A percentile compares a stretch with the other conserved stretches of the same genome.
Evolutionary conservation across 2,888 invertebrate species (phyloP).

Genomic region (Theretra japonica): DNA sequence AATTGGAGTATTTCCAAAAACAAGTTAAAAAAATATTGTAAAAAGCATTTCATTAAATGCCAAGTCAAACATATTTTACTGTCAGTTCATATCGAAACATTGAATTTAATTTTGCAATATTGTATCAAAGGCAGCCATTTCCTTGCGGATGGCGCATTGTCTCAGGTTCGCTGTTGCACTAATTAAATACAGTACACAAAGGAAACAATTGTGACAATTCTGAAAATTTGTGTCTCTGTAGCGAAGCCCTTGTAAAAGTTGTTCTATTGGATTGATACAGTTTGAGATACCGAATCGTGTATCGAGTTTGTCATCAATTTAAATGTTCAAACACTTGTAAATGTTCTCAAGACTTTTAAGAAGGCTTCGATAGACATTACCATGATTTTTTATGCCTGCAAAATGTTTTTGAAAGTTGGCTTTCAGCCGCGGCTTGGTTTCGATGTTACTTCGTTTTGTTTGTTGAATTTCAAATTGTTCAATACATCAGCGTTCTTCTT

Average conservation of each 20-base stretch:
- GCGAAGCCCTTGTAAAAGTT: constrained; percentile 25
- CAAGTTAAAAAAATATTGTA: too few species aligned
- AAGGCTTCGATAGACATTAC: not conserved
- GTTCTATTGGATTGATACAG: constrained; percentile 26
- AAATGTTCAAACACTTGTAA: constrained; percentile 28
- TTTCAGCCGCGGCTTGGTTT: not conserved
- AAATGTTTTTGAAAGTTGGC: not conserved
- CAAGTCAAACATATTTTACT: too few species aligned
- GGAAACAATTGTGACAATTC: not conserved
- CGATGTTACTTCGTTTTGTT: not conserved
- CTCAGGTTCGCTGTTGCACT: too few species aligned
- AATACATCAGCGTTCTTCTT: too few species aligned
- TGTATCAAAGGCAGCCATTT: too few species aligned
- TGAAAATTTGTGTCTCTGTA: constrained; percentile 6
- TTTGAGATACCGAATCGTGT: constrained; percentile 23
- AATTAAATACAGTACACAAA: not conserved
- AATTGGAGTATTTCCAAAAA: too few species aligned
- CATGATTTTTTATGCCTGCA: not conserved
- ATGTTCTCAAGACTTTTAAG: constrained; percentile 5
- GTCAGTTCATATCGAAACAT: too few species aligned
- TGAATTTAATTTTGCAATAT: too few species aligned
- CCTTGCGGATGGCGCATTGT: too few species aligned
- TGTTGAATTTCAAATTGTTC: too few species aligned
- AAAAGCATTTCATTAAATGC: too few species aligned
- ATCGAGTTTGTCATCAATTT: constrained; percentile 26